Conservation (phyloP, 2,113 vertebrate species). For the Canis aureus region DNA sequence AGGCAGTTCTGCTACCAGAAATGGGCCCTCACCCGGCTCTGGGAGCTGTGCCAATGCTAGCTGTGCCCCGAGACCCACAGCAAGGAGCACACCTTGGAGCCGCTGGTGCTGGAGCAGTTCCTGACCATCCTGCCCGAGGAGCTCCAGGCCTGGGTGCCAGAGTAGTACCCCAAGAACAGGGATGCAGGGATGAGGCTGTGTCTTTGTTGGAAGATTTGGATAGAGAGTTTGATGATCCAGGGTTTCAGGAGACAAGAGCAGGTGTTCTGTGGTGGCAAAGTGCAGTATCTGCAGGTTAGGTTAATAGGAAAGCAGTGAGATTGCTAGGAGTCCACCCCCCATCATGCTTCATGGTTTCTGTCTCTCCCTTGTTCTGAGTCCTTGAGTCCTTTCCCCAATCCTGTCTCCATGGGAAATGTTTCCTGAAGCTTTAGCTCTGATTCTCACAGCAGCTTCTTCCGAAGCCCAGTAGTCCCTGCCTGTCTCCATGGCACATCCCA, state of each 20-base stretch:
- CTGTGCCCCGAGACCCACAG: fast-evolving
- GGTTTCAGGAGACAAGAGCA: not conserved
- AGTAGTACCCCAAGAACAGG: not conserved
- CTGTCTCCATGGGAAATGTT: not conserved
- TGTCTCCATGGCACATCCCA: not conserved
- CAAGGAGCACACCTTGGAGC: no score
- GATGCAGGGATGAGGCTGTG: not conserved
- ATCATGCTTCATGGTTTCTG: not conserved
- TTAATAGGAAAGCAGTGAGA: not conserved
- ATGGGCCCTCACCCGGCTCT: not conserved
- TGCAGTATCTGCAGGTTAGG: not conserved
- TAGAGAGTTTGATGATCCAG: not conserved
- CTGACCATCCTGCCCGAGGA: not conserved
- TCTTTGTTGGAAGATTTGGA: not conserved
- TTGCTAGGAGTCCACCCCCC: no score
- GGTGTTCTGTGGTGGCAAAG: not conserved
- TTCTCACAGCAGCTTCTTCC: not conserved
- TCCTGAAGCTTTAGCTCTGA: not conserved
- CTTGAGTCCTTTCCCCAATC: not conserved
- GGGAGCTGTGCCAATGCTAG: no score
- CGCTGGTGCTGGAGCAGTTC: no score
- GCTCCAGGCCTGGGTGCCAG: not conserved
- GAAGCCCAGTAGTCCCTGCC: not conserved
- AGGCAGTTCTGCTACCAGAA: not conserved
- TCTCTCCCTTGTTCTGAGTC: not conserved